Conservation (phyloP, 2,888 invertebrate genomes). For the Drosophila affinis region DNA sequence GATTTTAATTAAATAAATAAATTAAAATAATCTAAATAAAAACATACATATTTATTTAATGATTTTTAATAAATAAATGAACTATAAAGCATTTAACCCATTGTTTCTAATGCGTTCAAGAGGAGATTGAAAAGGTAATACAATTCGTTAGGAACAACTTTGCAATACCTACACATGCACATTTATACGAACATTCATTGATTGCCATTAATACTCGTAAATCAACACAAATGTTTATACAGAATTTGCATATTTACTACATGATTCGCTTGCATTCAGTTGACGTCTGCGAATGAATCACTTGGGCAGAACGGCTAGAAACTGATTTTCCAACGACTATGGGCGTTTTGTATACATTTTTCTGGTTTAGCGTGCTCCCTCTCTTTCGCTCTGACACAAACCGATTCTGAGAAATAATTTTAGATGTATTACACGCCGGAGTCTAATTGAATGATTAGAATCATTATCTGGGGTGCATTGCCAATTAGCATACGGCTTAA, state of each 20-base stretch:
- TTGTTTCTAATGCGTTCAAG: no score
- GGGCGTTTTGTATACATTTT: not conserved
- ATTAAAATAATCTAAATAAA: no score
- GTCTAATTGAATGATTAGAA: conserved; percentile 6
- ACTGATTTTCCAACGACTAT: not conserved
- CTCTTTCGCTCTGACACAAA: conserved; percentile 1
- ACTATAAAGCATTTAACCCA: no score
- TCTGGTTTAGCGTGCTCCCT: conserved; percentile 3
- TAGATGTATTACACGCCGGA: conserved; percentile 18
- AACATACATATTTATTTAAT: no score
- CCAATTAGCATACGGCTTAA: conserved; percentile 59
- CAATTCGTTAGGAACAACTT: not conserved
- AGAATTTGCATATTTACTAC: not conserved
- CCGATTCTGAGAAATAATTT: conserved; percentile 29
- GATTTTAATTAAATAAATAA: no score
- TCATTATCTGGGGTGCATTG: conserved; percentile 43
- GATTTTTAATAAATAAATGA: no score
- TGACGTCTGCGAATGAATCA: not conserved
- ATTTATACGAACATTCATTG: not conserved
- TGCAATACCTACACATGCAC: not conserved
- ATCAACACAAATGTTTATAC: not conserved
- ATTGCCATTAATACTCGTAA: not conserved
- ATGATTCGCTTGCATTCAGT: not conserved
- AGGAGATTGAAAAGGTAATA: no score
- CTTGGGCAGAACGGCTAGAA: not conserved